These are phyloP conservation scores for Himalopsyche kuldschensis DNA, from an alignment of 2,888 invertebrate species.

Conservation along the genomic window DNA sequence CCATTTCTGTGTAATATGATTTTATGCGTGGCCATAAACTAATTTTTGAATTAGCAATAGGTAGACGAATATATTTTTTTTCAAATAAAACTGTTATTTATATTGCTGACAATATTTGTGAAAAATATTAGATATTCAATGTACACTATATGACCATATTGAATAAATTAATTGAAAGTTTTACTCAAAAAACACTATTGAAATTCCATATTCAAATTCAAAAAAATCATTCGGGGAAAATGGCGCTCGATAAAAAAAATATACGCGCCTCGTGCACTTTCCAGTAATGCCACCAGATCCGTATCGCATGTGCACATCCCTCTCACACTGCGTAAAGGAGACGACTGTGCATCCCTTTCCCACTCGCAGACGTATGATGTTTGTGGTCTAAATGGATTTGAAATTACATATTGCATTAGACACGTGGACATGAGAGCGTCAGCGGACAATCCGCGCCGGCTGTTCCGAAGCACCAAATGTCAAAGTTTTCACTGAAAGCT, in stretches of 20 bases:
- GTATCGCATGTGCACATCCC: neutral
- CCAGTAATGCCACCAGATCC: neutral
- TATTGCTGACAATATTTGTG: no score
- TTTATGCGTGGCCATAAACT: no score
- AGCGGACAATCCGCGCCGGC: constrained; percentile 1
- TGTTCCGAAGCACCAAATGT: neutral
- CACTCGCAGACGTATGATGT: constrained; percentile 17
- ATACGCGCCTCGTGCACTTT: neutral
- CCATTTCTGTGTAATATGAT: no score
- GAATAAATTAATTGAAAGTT: no score
- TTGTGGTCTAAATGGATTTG: constrained; percentile 37
- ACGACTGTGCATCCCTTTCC: neutral
- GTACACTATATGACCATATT: no score
- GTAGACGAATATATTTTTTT: no score
- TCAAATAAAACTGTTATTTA: no score
- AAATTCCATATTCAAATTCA: neutral
- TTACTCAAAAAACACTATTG: no score
- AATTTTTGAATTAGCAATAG: no score
- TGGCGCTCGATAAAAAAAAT: neutral
- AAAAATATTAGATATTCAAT: no score
- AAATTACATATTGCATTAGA: constrained; percentile 38
- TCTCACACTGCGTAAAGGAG: neutral
- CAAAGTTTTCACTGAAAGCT: neutral
- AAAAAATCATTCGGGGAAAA: neutral
- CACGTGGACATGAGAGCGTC: constrained; percentile 3